Percentiles rank a stretch among this genome's conserved stretches.
These are phyloP conservation scores for Epinotia ramella DNA, from an alignment of 2,888 invertebrate species.

Conservation along the genomic window DNA sequence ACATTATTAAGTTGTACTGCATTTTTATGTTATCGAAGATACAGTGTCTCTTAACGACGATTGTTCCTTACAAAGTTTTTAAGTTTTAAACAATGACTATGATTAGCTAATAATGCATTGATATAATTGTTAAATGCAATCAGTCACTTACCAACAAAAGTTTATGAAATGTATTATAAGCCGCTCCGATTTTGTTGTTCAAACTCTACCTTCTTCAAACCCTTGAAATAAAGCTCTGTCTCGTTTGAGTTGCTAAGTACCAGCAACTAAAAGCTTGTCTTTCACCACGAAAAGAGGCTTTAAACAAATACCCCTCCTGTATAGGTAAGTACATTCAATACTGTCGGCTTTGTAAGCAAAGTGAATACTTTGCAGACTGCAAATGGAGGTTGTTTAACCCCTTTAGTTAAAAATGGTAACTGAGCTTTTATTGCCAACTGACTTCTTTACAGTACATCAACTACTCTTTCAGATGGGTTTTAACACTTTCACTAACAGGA, in stretches of 20 bases:
- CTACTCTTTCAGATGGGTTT: too few relatives aligned
- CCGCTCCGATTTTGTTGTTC: neutral
- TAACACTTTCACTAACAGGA: too few relatives aligned
- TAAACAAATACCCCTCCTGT: conserved; percentile 21
- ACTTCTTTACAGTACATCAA: too few relatives aligned
- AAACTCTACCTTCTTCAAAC: conserved; percentile 19
- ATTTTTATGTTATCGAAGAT: too few relatives aligned
- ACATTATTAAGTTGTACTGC: too few relatives aligned
- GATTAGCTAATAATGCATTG: too few relatives aligned
- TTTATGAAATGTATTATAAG: neutral
- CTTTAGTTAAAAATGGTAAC: neutral
- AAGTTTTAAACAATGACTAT: too few relatives aligned
- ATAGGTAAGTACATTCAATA: conserved; percentile 5
- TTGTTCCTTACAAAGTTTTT: too few relatives aligned
- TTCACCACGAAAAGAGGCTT: conserved; percentile 29
- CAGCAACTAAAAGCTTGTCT: conserved; percentile 37
- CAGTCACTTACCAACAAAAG: neutral
- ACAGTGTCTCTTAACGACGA: too few relatives aligned
- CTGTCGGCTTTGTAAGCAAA: neutral
- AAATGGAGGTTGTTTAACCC: neutral
- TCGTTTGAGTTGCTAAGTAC: conserved; percentile 5
- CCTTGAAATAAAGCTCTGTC: conserved; percentile 17
- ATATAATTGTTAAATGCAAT: too few relatives aligned
- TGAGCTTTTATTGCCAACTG: too few relatives aligned
- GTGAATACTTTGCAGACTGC: neutral